Evolutionary conservation across 1,140 invertebrate species (phyloP), one percentile per base, ranked within the genome.

Genomic region (Adoxophyes honmai): DNA sequence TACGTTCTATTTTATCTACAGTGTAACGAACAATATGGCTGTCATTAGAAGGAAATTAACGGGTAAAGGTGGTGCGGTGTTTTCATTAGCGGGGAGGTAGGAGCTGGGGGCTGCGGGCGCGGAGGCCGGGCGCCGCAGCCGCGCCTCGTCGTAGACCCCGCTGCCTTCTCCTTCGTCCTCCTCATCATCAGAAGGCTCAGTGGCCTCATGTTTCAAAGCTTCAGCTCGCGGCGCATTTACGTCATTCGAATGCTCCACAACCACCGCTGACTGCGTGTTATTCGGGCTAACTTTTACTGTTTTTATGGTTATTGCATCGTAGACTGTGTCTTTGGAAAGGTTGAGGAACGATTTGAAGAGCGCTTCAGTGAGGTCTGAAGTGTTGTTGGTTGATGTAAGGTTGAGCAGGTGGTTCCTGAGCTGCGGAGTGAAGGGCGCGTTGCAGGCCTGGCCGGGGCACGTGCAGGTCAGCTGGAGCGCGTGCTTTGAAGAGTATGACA

Each of bases 121-220:
- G 0, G 75, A 60, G 3, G 78, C 73, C 9, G 74, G 63, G 18
- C 70, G 66, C 44, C 68, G 61, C 9, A 34, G 7, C 10, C 28
- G 55, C 1, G 42, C 57, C 70, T 83, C 78, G 21, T 85, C 82
- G 18, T 83, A 75, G 0, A 68, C 36, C 0, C 85, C 85, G 52
- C 85, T 88, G n/a, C 85, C 85, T 64, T 88, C 85, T 1, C 60
- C 64, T 33, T 81, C 82, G 33, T 88, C 85, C 60, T 87, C 84
- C 38, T 87, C 83, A 62, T 87, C 85, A 60, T 86, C 82, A 33
- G 85, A 83, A 1, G 82, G 81, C 10, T 73, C 75, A 1, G 85
- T 81, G 1, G 81, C 68, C 48, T 79, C 69, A 4, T 81, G 74
- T 35, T 84, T 86, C 15, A 86, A 60, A 48, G 81, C 67, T 56